phyloP scores from a whole-genome alignment of 2,113 vertebrate genomes.

The Acrocephalus kingi region DNA sequence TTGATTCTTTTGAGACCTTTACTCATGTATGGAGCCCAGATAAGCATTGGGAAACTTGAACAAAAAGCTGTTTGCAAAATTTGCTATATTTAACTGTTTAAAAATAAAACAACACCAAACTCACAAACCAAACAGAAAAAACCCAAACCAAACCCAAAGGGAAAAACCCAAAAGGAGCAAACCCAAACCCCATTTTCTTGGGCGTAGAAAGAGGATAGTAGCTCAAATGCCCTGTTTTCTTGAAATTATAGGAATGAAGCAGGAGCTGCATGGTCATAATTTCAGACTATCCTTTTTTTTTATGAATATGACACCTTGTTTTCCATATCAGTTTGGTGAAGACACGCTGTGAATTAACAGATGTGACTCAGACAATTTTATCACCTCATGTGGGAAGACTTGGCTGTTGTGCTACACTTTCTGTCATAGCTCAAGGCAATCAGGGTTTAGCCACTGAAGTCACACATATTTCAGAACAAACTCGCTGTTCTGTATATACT shows the following conservation, averaged over 20 bases:
- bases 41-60: neutral
- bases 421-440: neutral
- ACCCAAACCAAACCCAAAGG: neutral
- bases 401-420: neutral
- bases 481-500: neutral
- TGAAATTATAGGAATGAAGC: neutral
- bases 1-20: neutral
- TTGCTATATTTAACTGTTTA: neutral
- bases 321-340: neutral
- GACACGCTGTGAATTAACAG: neutral
- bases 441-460: neutral
- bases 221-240: neutral
- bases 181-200: accelerated
- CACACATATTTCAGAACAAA: neutral
- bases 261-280: neutral
- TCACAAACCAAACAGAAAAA: neutral
- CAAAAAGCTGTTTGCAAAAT: neutral
- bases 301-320: neutral
- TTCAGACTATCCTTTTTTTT: neutral
- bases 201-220: neutral
- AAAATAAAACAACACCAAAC: neutral
- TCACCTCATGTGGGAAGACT: neutral
- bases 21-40: neutral
- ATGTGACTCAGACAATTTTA: neutral
- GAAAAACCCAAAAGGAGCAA: neutral